Evolutionary conservation across 2,797 vertebrate species (phyloP).

Genomic region (Danio kyathit): DNA sequence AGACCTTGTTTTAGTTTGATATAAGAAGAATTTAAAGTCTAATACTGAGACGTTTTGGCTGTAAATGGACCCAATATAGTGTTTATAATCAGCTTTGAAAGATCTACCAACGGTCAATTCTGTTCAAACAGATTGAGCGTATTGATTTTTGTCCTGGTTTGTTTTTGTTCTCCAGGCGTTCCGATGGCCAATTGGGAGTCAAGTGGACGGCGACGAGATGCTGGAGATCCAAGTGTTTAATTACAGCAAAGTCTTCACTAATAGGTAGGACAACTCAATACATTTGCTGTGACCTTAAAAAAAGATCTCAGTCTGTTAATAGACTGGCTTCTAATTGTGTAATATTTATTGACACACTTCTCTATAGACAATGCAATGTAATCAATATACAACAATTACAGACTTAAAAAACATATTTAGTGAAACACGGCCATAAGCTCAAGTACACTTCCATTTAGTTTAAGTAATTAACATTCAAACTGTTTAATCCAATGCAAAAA

Average conservation of each 20-base stretch:
- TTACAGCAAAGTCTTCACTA: conserved; percentile 97
- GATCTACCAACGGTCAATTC: neutral
- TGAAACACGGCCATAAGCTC: neutral
- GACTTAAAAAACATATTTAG: neutral
- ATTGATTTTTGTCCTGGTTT: conserved; percentile 19
- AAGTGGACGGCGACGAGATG: conserved; percentile 88
- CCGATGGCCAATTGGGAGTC: conserved; percentile 91
- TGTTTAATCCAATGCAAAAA: conserved; percentile 5
- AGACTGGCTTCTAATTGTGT: neutral
- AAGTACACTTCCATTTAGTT: no score
- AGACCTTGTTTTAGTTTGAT: neutral
- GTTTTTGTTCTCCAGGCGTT: conserved; percentile 77
- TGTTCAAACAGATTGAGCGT: conserved; percentile 3
- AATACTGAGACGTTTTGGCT: neutral
- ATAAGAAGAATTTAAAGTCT: neutral
- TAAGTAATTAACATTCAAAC: neutral
- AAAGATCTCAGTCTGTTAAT: neutral
- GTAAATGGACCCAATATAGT: neutral
- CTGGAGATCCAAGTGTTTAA: conserved; percentile 94
- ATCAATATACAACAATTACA: neutral
- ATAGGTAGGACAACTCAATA: conserved; percentile 82
- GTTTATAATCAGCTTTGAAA: neutral
- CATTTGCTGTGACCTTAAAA: neutral
- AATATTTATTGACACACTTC: neutral
- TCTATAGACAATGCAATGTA: neutral